Base-by-base conservation (phyloP, 2,113 vertebrate genomes). In the Vombatus ursinus region DNA sequence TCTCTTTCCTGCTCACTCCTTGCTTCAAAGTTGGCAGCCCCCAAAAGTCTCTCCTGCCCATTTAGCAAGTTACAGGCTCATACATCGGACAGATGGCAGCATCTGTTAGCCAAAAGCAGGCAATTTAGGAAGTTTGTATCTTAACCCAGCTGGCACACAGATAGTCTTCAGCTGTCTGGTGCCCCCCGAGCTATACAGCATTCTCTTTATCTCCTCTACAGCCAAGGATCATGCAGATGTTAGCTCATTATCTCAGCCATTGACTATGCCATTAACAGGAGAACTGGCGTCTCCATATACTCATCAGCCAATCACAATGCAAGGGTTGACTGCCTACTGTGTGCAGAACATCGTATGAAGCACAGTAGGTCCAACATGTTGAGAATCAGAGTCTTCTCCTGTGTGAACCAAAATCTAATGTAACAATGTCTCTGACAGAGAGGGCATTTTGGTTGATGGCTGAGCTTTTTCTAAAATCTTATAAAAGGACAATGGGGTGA, bases 41-140 rank as follows among this genome's bases (percentile, higher is more conserved):
- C 44, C 3, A 49, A 37, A 89, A 93, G 9, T 94, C 95, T 93
- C 94, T 92, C 93, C 96, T 96, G 97, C 92, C 97, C 84, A 92
- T 94, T 84, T 90, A 96, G 93, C 93, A 50, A 93, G 95, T 92
- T 92, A 48, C 93, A 97, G 95, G 93, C 95, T 96, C 96, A 96
- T 95, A 90, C 92, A 28, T 47, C 49, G 54, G 98, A 96, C 97
- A 96, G 93, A 95, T n/a, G 49, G 93, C 95, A 97, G 95, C 96
- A 96, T 96, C 97, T 95, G 97, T 95, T 95, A 96, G 97, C 97
- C 95, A 94, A 96, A 93, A 95, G 90, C 52, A 90, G 93, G 95
- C 96, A 91, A 90, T 90, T 92, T n/a, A 92, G 96, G 94, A 97
- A 94, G 50, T 28, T 10, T 28, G 49, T 89, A 94, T 97, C 95